Conservation (phyloP, 2,113 vertebrate species). For the Butastur rufipennis region DNA sequence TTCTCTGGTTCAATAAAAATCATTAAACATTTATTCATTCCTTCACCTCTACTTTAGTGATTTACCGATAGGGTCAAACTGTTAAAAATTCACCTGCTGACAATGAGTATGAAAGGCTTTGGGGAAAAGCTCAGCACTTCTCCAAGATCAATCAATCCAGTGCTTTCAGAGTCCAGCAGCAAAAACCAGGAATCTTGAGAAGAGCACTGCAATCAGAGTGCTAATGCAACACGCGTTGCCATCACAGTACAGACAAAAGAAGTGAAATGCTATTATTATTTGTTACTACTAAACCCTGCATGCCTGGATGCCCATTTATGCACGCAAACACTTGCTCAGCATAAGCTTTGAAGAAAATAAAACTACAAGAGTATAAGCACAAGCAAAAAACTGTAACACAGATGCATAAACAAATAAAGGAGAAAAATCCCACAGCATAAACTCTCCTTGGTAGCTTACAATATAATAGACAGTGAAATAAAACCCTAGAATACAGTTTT, state of each 20-base stretch:
- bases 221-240: not conserved
- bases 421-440: not conserved
- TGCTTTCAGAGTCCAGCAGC: not conserved
- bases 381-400: not conserved
- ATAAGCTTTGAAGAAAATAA: not conserved
- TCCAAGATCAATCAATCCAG: not conserved
- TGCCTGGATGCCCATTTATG: not conserved
- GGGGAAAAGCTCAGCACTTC: not conserved
- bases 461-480: not conserved
- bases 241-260: not conserved
- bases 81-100: not conserved
- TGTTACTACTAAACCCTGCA: not conserved
- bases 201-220: not conserved
- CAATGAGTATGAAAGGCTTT: not conserved
- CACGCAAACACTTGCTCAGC: not conserved
- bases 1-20: not conserved
- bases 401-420: not conserved
- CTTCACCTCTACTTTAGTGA: not conserved
- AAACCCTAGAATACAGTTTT: not conserved
- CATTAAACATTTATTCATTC: not conserved
- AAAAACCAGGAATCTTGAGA: not conserved
- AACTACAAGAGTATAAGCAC: not conserved
- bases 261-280: not conserved
- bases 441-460: not conserved
- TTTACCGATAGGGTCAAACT: not conserved